Conservation (phyloP, 2,888 invertebrate genomes). For the Calliopum simillimum region DNA sequence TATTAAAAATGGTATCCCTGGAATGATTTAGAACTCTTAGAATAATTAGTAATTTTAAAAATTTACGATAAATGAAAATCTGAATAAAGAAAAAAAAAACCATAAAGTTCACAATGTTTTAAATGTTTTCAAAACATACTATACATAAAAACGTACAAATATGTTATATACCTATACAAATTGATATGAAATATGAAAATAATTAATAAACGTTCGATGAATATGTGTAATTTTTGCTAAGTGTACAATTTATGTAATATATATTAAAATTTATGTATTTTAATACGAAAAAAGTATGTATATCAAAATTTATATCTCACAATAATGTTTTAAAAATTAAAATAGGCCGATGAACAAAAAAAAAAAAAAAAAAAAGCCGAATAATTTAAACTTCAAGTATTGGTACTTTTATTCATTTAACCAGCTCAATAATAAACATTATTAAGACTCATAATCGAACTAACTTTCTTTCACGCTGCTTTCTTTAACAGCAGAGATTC, state of each 20-base stretch:
- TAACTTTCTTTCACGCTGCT: no score
- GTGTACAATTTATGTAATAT: slow-evolving; percentile 34
- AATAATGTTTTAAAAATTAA: no score
- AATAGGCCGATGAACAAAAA: neutral
- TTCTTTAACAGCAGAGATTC: no score
- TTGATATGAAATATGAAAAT: slow-evolving; percentile 4
- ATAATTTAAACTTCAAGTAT: no score
- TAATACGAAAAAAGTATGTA: no score
- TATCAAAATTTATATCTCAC: no score
- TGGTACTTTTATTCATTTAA: no score
- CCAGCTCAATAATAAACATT: no score
- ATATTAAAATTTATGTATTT: neutral
- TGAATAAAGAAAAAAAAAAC: neutral
- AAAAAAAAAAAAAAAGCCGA: slow-evolving; percentile 15
- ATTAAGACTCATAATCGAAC: no score
- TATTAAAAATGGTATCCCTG: no score
- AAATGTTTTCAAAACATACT: slow-evolving; percentile 15
- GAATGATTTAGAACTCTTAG: no score
- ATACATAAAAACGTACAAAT: slow-evolving; percentile 32
- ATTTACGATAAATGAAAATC: slow-evolving; percentile 16
- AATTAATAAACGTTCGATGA: slow-evolving; percentile 18
- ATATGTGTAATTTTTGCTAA: slow-evolving; percentile 30
- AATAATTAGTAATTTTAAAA: neutral
- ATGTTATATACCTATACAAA: slow-evolving; percentile 41
- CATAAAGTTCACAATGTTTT: neutral